Conservation (phyloP, 2,888 invertebrate species). For the Brachylomia viminalis region DNA sequence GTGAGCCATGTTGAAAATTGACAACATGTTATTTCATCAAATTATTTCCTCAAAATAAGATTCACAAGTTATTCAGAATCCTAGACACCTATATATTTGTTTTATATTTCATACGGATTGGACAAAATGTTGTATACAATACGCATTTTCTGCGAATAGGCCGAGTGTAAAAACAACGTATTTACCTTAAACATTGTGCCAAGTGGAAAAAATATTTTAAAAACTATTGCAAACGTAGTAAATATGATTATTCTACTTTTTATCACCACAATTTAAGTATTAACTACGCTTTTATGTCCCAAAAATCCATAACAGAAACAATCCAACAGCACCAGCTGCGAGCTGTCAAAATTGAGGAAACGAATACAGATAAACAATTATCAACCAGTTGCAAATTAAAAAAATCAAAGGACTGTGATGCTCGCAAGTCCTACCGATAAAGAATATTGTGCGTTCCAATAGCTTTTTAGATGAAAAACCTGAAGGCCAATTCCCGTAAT, state of each 20-base stretch:
- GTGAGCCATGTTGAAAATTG: constrained; percentile 86
- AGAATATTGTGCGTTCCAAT: neutral
- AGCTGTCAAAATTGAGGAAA: constrained; percentile 81
- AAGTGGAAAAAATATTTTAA: constrained; percentile 45
- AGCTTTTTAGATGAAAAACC: too few species aligned
- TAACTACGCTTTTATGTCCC: constrained; percentile 72
- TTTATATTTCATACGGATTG: constrained; percentile 45
- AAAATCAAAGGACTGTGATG: constrained; percentile 31
- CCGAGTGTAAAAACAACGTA: constrained; percentile 57
- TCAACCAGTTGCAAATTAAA: constrained; percentile 66
- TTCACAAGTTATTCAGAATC: constrained; percentile 26
- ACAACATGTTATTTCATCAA: constrained; percentile 74
- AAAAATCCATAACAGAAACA: constrained; percentile 82
- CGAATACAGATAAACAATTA: constrained; percentile 60
- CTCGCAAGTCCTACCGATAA: constrained; percentile 21
- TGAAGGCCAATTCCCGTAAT: too few species aligned
- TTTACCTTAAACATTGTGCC: constrained; percentile 81
- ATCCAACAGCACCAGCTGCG: constrained; percentile 86
- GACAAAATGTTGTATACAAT: constrained; percentile 62
- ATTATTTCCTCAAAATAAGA: constrained; percentile 50
- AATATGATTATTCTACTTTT: constrained; percentile 52
- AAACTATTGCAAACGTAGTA: constrained; percentile 44
- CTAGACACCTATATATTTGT: constrained; percentile 33
- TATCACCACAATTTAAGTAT: constrained; percentile 57
- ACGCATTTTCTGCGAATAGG: constrained; percentile 56